Evolutionary conservation across 2,888 invertebrate species (phyloP), one percentile per base, ranked within the genome.

Genomic region (Agonopterix heracliana): DNA sequence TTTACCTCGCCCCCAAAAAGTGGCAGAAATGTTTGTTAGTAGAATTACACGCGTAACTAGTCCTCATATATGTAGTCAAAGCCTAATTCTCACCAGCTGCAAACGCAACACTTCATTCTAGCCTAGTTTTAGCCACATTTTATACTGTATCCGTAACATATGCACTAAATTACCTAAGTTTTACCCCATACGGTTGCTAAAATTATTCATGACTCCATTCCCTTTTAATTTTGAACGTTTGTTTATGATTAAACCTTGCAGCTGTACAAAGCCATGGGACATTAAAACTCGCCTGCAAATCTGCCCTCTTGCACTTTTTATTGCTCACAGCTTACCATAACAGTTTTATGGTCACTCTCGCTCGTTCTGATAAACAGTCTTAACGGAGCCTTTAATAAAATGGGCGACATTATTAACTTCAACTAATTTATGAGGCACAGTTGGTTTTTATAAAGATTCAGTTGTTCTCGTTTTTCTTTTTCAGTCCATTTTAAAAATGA

Each of bases 261-360:
- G 66, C 67, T 74, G 78, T 59, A 57, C 54, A 54, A 60, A 55
- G 55, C 56, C 56, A 53, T 54, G 63, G 61, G 54, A 61, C 63
- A 63, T 63, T 60, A 65, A 63, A 51, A 7, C 55, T 44, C 57
- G 56, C 61, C 55, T 64, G 74, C 69, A 75, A 83, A 78, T 78
- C 74, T 68, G 68, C 65, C 70, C 55, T 67, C 63, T 65, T 70
- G 71, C 69, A 62, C 54, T 76, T 77, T 77, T 82, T 71, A 75
- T 66, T 66, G 66, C 71, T 7, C 54, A 41, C 41, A 41, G 13
- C 38, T 17, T 7, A 13, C 36, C 11, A 17, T 44, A 35, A 34
- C 44, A 26, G 36, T 44, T 44, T 48, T 44, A 48, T 54, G 59
- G 62, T 59, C 66, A 59, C 66, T 64, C 61, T 64, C 54, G 61